Evolutionary conservation across 2,797 vertebrate species (phyloP).

Genomic region (Poeciliopsis paucimaculata): DNA sequence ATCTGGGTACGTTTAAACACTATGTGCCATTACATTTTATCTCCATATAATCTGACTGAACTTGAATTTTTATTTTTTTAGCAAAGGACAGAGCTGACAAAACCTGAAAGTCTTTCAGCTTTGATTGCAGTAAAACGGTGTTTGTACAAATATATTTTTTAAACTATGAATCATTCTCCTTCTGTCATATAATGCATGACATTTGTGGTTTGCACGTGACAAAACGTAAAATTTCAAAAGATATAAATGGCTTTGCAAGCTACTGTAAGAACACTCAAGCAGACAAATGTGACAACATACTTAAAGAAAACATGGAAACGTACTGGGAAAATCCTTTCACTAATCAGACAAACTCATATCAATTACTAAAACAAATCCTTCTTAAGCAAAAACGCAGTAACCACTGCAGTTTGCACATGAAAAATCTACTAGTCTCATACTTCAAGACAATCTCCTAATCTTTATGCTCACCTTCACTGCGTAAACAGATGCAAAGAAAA

Average conservation of each 20-base stretch:
- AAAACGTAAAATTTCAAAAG: neutral
- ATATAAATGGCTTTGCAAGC: neutral
- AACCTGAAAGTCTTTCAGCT: neutral
- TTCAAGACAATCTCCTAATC: constrained; percentile 16
- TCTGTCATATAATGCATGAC: neutral
- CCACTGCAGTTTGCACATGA: constrained; percentile 44
- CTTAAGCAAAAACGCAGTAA: constrained; percentile 45
- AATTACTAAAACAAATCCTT: constrained; percentile 56
- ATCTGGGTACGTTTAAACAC: neutral
- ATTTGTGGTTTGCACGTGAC: neutral
- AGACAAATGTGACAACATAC: neutral
- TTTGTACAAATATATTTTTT: neutral
- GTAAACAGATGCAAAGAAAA: neutral
- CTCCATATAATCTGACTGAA: neutral
- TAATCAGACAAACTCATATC: constrained; percentile 32
- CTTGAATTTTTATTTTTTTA: neutral
- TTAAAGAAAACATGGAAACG: neutral
- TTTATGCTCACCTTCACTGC: constrained; percentile 2
- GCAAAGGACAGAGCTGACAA: neutral
- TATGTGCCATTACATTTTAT: neutral
- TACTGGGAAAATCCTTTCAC: constrained; percentile 11
- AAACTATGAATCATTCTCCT: neutral
- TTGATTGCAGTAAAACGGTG: neutral
- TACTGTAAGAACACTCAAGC: neutral
- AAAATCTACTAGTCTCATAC: constrained; percentile 27